phyloP scores from a whole-genome alignment of 2,888 invertebrate genomes.

The Muscina levida region DNA sequence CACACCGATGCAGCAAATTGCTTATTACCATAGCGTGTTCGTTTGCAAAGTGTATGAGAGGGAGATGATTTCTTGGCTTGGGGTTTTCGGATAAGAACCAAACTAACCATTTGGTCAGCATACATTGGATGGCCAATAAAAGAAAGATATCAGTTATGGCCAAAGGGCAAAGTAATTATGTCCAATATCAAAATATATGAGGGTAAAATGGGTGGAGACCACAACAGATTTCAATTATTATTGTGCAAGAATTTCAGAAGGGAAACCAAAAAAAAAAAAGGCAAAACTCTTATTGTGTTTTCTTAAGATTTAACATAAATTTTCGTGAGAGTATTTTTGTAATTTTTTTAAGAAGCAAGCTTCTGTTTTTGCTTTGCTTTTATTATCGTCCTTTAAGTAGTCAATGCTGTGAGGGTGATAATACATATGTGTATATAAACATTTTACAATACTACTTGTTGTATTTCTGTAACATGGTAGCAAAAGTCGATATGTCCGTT shows the following conservation, averaged over 20 bases:
- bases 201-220: neutral
- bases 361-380: constrained; percentile 15
- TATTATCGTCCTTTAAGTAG: too few relatives aligned
- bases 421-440: too few relatives aligned
- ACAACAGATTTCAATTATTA: constrained; percentile 42
- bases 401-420: too few relatives aligned
- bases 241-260: too few relatives aligned
- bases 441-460: too few relatives aligned
- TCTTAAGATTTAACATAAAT: constrained; percentile 11
- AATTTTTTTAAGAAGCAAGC: neutral
- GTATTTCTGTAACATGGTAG: too few relatives aligned
- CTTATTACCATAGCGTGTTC: constrained; percentile 27
- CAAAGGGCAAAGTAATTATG: constrained; percentile 57
- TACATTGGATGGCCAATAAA: neutral
- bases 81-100: constrained; percentile 7
- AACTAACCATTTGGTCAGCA: too few relatives aligned
- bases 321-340: neutral
- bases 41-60: neutral
- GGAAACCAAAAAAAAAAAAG: too few relatives aligned
- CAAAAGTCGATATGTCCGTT: too few relatives aligned
- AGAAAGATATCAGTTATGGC: constrained; percentile 40
- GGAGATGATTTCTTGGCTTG: neutral
- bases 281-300: neutral
- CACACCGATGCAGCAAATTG: constrained; percentile 52
- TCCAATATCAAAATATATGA: constrained; percentile 16